Conservation (phyloP, 2,888 invertebrate species). For the Eucriotettix oculatus region DNA sequence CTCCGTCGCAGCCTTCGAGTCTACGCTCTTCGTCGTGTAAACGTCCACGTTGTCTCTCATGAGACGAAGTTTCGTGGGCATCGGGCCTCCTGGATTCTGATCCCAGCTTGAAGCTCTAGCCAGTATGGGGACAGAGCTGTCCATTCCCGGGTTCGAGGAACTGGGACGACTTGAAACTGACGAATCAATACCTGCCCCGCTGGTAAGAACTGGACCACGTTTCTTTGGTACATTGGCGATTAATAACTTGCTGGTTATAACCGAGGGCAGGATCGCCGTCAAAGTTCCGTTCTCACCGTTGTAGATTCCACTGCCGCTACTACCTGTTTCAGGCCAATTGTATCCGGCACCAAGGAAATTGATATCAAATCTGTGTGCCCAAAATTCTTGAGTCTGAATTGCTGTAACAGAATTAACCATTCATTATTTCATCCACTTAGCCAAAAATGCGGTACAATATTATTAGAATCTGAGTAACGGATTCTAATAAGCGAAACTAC, state of each 20-base stretch:
- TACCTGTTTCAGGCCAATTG: constrained; percentile 40
- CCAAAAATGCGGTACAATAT: no score
- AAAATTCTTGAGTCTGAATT: constrained; percentile 50
- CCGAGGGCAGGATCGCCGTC: constrained; percentile 26
- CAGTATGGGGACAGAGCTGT: no score
- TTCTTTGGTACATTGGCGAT: not conserved
- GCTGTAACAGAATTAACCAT: constrained; percentile 24
- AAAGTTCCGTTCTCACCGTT: constrained; percentile 35
- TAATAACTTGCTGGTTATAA: not conserved
- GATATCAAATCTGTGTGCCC: constrained; percentile 46
- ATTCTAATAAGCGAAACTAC: no score
- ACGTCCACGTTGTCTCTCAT: not conserved
- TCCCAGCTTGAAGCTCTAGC: no score
- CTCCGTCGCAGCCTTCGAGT: not conserved
- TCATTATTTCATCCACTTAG: no score
- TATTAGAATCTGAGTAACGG: no score
- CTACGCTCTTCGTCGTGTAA: not conserved
- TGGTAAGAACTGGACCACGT: no score
- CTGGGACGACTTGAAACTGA: no score
- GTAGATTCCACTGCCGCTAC: constrained; percentile 62
- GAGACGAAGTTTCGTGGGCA: not conserved
- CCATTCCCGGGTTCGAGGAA: no score
- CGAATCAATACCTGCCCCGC: no score
- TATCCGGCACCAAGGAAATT: constrained; percentile 57
- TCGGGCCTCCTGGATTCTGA: no score